A percentile compares a stretch with the other conserved stretches of the same genome.
Conservation (phyloP, 1,140 invertebrate species). For the Bombus waltoni region DNA sequence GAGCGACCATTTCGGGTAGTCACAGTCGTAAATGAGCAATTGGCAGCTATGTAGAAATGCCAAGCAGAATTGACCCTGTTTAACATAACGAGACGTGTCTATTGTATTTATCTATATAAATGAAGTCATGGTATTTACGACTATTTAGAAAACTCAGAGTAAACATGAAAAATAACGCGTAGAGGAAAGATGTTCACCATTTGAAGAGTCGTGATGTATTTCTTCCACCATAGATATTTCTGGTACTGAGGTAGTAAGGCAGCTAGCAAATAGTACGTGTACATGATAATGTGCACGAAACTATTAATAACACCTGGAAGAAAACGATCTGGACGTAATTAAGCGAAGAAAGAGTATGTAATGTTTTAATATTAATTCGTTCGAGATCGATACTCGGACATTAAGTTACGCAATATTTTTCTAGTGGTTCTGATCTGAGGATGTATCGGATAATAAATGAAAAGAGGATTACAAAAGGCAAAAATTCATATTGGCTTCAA, state of each 20-base stretch:
- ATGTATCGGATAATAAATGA: no score
- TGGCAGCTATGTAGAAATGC: conserved; percentile 91
- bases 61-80: conserved; percentile 90
- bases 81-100: not conserved
- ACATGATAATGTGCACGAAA: conserved; percentile 94
- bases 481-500: no score
- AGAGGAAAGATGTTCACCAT: conserved; percentile 84
- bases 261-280: conserved; percentile 90
- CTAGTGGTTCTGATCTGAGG: no score
- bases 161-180: not conserved
- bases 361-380: not conserved
- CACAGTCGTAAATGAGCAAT: conserved; percentile 92
- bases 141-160: not conserved
- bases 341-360: not conserved
- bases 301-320: conserved; percentile 89
- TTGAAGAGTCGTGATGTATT: conserved; percentile 91
- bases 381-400: not conserved
- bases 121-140: not conserved
- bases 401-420: not conserved
- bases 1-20: conserved; percentile 90
- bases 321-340: not conserved
- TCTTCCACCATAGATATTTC: conserved; percentile 92
- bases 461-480: no score
- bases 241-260: conserved; percentile 89
- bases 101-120: not conserved